Evolutionary conservation across 2,888 invertebrate genomes (phyloP).

Genomic region (Ischnus inquisitorius): DNA sequence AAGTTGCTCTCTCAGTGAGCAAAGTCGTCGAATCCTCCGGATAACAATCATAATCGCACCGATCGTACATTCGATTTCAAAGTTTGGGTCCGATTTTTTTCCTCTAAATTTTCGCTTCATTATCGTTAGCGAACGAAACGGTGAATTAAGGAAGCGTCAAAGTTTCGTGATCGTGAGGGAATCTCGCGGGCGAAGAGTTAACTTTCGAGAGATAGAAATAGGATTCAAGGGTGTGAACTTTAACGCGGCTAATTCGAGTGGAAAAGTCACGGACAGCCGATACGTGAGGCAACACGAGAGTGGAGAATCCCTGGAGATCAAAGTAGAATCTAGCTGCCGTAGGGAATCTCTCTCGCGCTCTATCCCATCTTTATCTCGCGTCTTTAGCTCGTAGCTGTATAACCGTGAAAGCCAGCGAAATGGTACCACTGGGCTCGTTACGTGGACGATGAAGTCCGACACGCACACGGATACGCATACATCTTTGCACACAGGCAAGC

Average conservation of each 20-base stretch:
- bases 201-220: not conserved
- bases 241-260: slow-evolving; percentile 18
- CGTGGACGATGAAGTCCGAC: slow-evolving; percentile 52
- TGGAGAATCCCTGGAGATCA: slow-evolving; percentile 17
- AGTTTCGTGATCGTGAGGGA: too few relatives aligned
- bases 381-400: slow-evolving; percentile 7
- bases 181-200: not conserved
- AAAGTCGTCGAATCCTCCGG: too few relatives aligned
- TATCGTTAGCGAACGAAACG: too few relatives aligned
- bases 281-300: slow-evolving; percentile 3
- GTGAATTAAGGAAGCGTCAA: too few relatives aligned
- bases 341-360: not conserved
- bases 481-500: too few relatives aligned
- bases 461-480: not conserved
- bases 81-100: too few relatives aligned
- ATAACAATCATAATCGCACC: too few relatives aligned
- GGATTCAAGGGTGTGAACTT: slow-evolving; percentile 17
- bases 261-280: slow-evolving; percentile 9
- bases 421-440: slow-evolving; percentile 60
- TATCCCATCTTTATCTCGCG: not conserved
- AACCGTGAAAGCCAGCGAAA: slow-evolving; percentile 62
- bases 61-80: too few relatives aligned
- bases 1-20: too few relatives aligned
- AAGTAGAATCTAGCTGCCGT: slow-evolving; percentile 1
- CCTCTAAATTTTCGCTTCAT: too few relatives aligned